Base-by-base conservation (phyloP, 2,888 invertebrate genomes). In the Chaetoderma sp. region DNA sequence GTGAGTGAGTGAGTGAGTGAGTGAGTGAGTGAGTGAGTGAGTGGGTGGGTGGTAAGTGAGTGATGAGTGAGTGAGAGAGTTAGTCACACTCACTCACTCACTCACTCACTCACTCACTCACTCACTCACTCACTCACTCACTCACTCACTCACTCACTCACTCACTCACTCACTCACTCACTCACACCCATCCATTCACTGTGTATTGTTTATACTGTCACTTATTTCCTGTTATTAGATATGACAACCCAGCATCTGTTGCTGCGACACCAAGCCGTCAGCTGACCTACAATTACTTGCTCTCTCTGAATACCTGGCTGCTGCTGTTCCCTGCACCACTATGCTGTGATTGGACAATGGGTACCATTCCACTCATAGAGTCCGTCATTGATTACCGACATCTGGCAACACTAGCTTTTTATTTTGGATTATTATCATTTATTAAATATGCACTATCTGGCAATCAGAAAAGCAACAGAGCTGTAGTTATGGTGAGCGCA, bases 311-410 rank as follows among this genome's bases (percentile, higher is more conserved):
- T 88, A 89, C 93, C 60, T 95, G 95, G 94, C 89, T 98, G 73
- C 89, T 98, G 72, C 89, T 96, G 60, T 91, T 94, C 81, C 98
- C 98, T 1, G 93, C 93, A 75, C 91, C 93, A 76, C 89, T 98
- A 62, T 97, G 97, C 88, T 97, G 97, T 87, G 98, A 98, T 88
- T 98, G 97, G 97, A 98, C 97, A 50, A 98, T 98, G 98, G 97
- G 95, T 59, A 95, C 95, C 6, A 92, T 98, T 63, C 94, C 96
- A 0, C 87, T 98, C 61, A 89, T 98, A 52, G 91, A 92, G 75
- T 91, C 93, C 39, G 90, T 95, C 84, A 82, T 90, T 4, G 98
- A 98, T 87, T 87, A 90, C 0, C 90, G 97, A 45, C 96, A 96
- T 88, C 73, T 95, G 52, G 91, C 92, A 18, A 96, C 96, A 0